Evolutionary conservation across 2,113 vertebrate species (phyloP).

Genomic region (Ceratotherium simum): DNA sequence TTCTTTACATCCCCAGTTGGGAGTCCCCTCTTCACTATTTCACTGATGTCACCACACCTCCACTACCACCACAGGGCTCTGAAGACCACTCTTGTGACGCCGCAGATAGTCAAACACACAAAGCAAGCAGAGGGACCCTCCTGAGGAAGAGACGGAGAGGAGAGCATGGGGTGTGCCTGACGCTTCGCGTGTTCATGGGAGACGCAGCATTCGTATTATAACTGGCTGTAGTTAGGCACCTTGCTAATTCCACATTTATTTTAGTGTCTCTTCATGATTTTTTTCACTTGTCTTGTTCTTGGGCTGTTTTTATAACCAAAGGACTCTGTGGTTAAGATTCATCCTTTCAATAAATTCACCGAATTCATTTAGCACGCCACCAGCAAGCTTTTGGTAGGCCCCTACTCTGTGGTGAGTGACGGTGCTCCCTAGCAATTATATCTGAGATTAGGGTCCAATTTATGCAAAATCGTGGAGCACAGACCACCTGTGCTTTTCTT

Average conservation of each 20-base stretch:
- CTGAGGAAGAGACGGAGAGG: neutral
- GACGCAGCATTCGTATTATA: fast-evolving
- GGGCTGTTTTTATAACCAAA: too few species aligned
- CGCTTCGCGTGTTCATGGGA: too few species aligned
- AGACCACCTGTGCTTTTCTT: neutral
- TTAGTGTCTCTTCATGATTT: too few species aligned
- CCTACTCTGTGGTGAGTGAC: neutral
- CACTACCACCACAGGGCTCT: neutral
- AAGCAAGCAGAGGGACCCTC: neutral
- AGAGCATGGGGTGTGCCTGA: fast-evolving
- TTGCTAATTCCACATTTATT: too few species aligned
- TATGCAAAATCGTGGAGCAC: neutral
- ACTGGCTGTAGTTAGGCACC: too few species aligned
- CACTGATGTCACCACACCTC: neutral
- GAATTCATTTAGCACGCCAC: too few species aligned
- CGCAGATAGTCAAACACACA: too few species aligned
- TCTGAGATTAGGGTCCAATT: neutral
- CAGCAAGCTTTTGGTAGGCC: neutral
- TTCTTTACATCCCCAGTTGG: neutral
- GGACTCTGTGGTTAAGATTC: too few species aligned
- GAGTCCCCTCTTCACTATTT: neutral
- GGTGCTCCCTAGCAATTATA: neutral
- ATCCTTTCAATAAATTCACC: too few species aligned
- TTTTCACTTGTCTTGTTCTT: too few species aligned
- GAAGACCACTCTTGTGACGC: neutral